phyloP scores from a whole-genome alignment of 2,888 invertebrate species.

The Perdita meconis region DNA sequence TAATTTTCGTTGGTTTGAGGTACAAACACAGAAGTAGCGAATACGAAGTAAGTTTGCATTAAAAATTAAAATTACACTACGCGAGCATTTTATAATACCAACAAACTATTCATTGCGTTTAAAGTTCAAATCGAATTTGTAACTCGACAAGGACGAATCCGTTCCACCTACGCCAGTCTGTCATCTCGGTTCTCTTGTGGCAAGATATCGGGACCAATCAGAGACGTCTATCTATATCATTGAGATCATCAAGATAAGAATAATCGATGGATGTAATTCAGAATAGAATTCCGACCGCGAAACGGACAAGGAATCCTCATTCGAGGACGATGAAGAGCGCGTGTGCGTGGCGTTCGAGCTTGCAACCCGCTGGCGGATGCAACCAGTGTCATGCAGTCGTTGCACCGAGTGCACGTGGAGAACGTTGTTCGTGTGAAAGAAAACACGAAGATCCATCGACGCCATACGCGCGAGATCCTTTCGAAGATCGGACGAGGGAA shows the following conservation, averaged over 20 bases:
- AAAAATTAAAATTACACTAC: no score
- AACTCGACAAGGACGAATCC: not conserved
- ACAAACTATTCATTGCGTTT: not conserved
- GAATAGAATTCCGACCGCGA: constrained; percentile 17
- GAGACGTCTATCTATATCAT: not conserved
- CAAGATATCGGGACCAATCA: not conserved
- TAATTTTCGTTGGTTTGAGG: no score
- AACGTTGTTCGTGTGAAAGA: constrained; percentile 39
- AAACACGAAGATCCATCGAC: constrained; percentile 23
- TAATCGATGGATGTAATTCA: constrained; percentile 40
- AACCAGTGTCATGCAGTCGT: constrained; percentile 72
- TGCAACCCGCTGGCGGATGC: constrained; percentile 60
- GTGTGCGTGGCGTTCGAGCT: constrained; percentile 66
- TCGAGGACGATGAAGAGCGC: constrained; percentile 67
- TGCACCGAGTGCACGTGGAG: constrained; percentile 51
- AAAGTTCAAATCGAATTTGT: not conserved
- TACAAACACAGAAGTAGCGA: no score
- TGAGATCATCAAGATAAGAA: constrained; percentile 14
- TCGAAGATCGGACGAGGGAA: not conserved
- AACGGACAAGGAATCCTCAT: constrained; percentile 44
- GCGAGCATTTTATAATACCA: no score
- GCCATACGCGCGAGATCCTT: constrained; percentile 10
- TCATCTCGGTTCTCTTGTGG: not conserved
- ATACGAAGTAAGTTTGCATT: no score
- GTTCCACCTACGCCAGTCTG: not conserved